Conservation (phyloP, 2,888 invertebrate species). For the Pseudeuparius sepicola region DNA sequence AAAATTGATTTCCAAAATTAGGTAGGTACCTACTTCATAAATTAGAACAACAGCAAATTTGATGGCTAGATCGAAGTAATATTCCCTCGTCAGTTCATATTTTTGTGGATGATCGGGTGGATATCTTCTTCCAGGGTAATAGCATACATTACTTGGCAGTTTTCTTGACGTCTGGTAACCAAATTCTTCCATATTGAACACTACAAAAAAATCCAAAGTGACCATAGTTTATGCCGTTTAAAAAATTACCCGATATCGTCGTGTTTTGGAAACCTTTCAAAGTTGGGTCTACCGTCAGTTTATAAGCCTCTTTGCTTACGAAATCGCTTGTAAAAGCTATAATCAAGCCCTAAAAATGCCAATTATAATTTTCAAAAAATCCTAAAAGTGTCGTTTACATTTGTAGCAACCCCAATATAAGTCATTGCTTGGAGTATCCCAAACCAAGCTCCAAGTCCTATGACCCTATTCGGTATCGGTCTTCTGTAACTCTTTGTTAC, state of each 20-base stretch:
- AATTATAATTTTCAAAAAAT: background rate
- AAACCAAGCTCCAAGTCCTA: slow-evolving; percentile 31
- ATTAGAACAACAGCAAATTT: slow-evolving; percentile 48
- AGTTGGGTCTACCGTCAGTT: slow-evolving; percentile 6
- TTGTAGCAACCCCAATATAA: slow-evolving; percentile 31
- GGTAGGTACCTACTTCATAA: slow-evolving; percentile 43
- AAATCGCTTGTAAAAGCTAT: slow-evolving; percentile 32
- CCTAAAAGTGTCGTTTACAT: slow-evolving; percentile 25
- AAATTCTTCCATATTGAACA: too few relatives aligned
- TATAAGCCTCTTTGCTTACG: slow-evolving; percentile 20
- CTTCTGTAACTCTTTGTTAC: slow-evolving; percentile 27
- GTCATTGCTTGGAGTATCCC: slow-evolving; percentile 32
- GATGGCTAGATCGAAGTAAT: slow-evolving; percentile 48
- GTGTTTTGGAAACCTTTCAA: slow-evolving; percentile 25
- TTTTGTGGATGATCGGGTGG: slow-evolving; percentile 27
- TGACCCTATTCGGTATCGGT: slow-evolving; percentile 25
- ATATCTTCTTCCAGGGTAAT: slow-evolving; percentile 37
- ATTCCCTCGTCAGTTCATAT: slow-evolving; percentile 39
- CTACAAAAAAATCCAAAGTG: too few relatives aligned
- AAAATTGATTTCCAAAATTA: background rate
- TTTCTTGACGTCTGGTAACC: too few relatives aligned
- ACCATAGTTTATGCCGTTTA: too few relatives aligned
- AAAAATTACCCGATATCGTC: slow-evolving; percentile 29
- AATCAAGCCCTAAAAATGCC: slow-evolving; percentile 30
- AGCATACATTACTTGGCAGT: slow-evolving; percentile 31